phyloP scores from a whole-genome alignment of 2,113 vertebrate species.

The Lepus americanus region DNA sequence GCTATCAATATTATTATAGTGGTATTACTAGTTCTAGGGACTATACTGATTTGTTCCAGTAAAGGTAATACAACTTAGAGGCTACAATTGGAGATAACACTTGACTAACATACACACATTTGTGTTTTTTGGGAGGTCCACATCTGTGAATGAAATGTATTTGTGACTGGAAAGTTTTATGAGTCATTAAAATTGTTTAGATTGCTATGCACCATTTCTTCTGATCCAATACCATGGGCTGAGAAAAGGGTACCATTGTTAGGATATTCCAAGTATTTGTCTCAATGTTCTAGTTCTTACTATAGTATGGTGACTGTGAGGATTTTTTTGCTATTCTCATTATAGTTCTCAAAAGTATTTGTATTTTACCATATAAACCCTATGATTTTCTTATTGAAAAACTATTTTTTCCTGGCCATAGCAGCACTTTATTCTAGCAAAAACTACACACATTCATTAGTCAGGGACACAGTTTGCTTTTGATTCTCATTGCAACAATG shows the following conservation, averaged over 20 bases:
- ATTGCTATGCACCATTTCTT: background rate
- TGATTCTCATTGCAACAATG: background rate
- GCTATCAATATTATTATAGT: background rate
- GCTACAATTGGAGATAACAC: background rate
- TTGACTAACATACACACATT: background rate
- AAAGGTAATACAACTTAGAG: background rate
- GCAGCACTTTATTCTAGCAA: background rate
- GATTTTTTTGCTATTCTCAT: background rate
- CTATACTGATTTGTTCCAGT: background rate
- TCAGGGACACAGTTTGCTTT: background rate
- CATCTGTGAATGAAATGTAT: background rate
- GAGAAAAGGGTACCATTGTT: background rate
- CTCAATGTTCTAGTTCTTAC: background rate
- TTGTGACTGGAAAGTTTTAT: background rate
- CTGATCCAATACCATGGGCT: background rate
- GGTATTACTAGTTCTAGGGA: background rate
- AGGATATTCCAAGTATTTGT: background rate
- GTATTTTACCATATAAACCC: background rate
- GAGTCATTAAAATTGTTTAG: background rate
- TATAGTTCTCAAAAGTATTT: background rate
- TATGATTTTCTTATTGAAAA: background rate
- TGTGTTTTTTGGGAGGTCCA: background rate
- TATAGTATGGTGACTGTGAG: background rate
- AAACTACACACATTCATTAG: background rate
- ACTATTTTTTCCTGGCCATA: background rate